phyloP scores from a whole-genome alignment of 2,113 vertebrate genomes.

The Pseudopodoces humilis region DNA sequence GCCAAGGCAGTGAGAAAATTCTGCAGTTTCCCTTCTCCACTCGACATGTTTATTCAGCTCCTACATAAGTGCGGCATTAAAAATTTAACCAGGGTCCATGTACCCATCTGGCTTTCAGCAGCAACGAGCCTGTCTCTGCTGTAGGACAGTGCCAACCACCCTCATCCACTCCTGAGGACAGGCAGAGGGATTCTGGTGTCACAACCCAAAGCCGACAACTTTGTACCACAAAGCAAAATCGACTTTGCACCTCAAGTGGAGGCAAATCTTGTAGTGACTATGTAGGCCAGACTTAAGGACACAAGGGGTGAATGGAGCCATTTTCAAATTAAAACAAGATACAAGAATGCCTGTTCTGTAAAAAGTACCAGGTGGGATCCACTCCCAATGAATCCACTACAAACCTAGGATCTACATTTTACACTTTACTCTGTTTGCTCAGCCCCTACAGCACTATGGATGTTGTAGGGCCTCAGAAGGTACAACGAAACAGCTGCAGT shows the following conservation, averaged over 20 bases:
- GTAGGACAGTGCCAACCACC: rapidly evolving
- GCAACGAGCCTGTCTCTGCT: not conserved
- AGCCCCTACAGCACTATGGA: rapidly evolving
- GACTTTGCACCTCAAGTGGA: not conserved
- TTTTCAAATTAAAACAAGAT: not conserved
- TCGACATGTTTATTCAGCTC: not conserved
- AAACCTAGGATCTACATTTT: not conserved
- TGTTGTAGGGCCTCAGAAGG: not conserved
- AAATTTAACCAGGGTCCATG: not conserved
- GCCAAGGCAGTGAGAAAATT: not conserved
- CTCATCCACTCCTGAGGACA: not conserved
- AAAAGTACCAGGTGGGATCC: not conserved
- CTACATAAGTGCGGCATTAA: rapidly evolving
- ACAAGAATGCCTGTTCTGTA: not conserved
- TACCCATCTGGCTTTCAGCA: not conserved
- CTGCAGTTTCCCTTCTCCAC: not conserved
- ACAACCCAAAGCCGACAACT: not conserved
- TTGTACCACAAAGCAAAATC: not conserved
- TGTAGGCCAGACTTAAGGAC: not conserved
- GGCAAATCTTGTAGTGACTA: not conserved
- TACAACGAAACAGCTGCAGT: not conserved
- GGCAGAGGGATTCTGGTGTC: rapidly evolving
- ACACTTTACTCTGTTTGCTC: not conserved
- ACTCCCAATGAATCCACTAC: not conserved
- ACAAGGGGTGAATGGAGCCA: rapidly evolving